Base-by-base conservation (phyloP, 2,797 vertebrate genomes). In the Melanotaenia boesemani region DNA sequence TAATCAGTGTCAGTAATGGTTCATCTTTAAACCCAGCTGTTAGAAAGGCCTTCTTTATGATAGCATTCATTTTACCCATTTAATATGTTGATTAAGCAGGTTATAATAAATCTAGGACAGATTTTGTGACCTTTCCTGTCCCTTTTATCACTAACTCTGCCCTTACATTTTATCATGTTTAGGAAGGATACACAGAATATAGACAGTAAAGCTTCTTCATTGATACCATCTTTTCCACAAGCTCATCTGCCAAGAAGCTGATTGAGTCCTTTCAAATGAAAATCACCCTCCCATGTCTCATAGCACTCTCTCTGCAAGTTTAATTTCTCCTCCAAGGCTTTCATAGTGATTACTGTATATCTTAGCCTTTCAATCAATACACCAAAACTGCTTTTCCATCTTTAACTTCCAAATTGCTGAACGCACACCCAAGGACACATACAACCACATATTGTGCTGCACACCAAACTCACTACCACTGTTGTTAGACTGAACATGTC, bases 261-360 rank as follows among this genome's bases (percentile, higher is more conserved):
- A 90, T 69, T 63, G 76, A 87, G 69, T 87, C 72, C 63, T 77
- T 64, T 82, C 63, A 82, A 78, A 88, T 87, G 73, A 88, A 82
- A 86, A 86, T 72, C 79, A 72, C 5, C 5, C 3, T 26, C 72
- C 63, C 61, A 60, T 71, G 73, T 85, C 82, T 86, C 72, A 64
- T 37, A 76, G 57, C 64, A 15, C 72, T n/a, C 72, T 30, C 67
- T 70, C 74, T 30, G 69, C 61, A 2, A 67, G 67, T 87, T 81
- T 88, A 82, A 91, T 88, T 88, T 89, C 77, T 89, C 71, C 82
- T 68, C 65, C 81, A 75, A 83, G 77, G 86, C 83, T 91, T 88
- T 91, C 86, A 80, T 84, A 76, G 75, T 88, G 86, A 92, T 92
- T 89, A 87, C 88, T 66, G 72, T 82, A 79, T 81, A 85, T 85